phyloP scores from a whole-genome alignment of 2,113 vertebrate species.

The Aplodontia rufa region DNA sequence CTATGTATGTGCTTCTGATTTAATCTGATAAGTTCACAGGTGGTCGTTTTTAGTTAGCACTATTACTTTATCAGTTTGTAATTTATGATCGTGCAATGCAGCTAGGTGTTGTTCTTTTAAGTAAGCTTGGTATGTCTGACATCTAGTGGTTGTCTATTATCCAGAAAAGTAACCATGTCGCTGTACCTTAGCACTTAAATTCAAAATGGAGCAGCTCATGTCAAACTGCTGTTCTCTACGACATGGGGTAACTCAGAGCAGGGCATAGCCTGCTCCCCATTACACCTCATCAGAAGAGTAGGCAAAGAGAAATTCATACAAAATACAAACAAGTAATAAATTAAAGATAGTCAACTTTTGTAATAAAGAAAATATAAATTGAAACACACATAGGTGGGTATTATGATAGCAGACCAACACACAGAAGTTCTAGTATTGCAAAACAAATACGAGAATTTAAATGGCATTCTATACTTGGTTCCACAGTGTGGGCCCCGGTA shows the following conservation, averaged over 20 bases:
- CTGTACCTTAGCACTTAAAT: neutral
- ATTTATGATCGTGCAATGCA: neutral
- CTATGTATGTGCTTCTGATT: neutral
- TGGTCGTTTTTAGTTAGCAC: neutral
- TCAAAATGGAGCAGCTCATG: neutral
- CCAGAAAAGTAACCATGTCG: neutral
- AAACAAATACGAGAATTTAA: neutral
- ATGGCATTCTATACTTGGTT: neutral
- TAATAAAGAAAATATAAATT: neutral
- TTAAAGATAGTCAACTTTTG: neutral
- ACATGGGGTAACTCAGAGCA: neutral
- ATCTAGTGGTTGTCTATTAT: neutral
- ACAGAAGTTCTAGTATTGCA: neutral
- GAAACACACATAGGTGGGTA: neutral
- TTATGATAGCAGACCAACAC: neutral
- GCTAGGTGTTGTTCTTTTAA: neutral
- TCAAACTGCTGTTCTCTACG: neutral
- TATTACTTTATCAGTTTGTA: neutral
- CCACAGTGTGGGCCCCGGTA: rapidly evolving
- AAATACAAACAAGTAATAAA: neutral
- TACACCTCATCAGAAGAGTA: neutral
- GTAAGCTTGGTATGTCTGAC: neutral
- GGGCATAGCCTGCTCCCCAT: neutral
- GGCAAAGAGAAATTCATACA: neutral
- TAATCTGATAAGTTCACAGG: neutral